Evolutionary conservation across 2,888 invertebrate species (phyloP).

Genomic region (Mythimna loreyi): DNA sequence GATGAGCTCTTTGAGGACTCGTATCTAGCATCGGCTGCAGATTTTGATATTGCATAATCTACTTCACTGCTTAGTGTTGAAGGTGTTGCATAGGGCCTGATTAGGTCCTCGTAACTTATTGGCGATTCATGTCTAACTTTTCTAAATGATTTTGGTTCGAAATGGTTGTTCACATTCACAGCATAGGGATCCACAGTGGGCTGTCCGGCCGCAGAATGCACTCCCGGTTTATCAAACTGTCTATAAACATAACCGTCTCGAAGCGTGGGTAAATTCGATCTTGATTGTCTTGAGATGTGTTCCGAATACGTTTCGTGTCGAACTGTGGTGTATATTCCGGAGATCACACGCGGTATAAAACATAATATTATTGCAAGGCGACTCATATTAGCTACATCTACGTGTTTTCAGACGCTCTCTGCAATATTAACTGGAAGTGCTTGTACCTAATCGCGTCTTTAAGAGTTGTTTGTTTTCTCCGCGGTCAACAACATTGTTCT

Average conservation of each 20-base stretch:
- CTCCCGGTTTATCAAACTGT: conserved; percentile 67
- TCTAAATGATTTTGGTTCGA: conserved; percentile 39
- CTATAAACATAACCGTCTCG: conserved; percentile 72
- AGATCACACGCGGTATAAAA: conserved; percentile 70
- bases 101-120: conserved; percentile 23
- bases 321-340: conserved; percentile 68
- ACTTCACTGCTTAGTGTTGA: conserved; percentile 52
- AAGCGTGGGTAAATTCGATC: conserved; percentile 66
- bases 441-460: conserved; percentile 78
- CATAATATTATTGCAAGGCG: conserved; percentile 71
- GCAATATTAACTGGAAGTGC: conserved; percentile 76
- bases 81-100: conserved; percentile 40
- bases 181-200: conserved; percentile 30
- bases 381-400: conserved; percentile 72
- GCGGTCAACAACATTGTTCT: conserved; percentile 76
- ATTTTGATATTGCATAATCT: conserved; percentile 66
- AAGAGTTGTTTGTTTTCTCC: conserved; percentile 80
- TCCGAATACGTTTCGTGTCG: conserved; percentile 65
- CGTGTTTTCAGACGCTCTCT: conserved; percentile 69
- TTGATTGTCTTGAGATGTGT: conserved; percentile 70
- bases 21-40: conserved; percentile 69
- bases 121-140: conserved; percentile 22
- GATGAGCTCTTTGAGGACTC: conserved; percentile 68
- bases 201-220: conserved; percentile 51
- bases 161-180: conserved; percentile 22